A percentile compares a stretch with the other conserved stretches of the same genome.
These are phyloP conservation scores for Reticulitermes speratus DNA, from an alignment of 1,140 invertebrate genomes.

Conservation along the genomic window DNA sequence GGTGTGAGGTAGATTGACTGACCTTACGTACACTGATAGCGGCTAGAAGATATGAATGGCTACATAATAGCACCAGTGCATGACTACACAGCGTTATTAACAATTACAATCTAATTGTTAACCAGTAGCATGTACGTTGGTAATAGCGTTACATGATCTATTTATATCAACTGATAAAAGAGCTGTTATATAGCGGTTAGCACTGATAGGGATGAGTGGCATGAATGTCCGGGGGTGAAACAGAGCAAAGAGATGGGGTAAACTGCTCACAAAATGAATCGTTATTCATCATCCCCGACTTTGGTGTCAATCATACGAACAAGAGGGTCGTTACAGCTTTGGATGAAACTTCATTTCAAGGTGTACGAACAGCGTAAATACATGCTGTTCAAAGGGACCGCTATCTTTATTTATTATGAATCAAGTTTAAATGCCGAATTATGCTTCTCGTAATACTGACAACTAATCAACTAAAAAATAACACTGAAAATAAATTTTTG, in stretches of 20 bases:
- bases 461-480: too few relatives aligned
- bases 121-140: background rate
- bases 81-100: constrained; percentile 11
- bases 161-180: background rate
- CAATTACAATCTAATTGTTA: constrained; percentile 17
- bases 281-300: background rate
- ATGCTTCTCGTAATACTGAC: too few relatives aligned
- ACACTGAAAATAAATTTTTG: too few relatives aligned
- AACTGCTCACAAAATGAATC: background rate
- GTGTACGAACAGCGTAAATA: background rate
- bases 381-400: background rate
- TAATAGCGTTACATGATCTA: background rate
- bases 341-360: background rate
- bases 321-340: background rate
- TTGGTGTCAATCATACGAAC: background rate
- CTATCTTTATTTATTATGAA: too few relatives aligned
- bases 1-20: background rate
- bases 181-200: background rate
- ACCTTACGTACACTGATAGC: background rate
- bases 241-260: constrained; percentile 3
- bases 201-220: constrained; percentile 2
- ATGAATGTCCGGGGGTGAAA: background rate
- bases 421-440: too few relatives aligned
- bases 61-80: background rate
- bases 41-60: background rate